Evolutionary conservation across 2,113 vertebrate genomes (phyloP).

Genomic region (Stercorarius parasiticus): DNA sequence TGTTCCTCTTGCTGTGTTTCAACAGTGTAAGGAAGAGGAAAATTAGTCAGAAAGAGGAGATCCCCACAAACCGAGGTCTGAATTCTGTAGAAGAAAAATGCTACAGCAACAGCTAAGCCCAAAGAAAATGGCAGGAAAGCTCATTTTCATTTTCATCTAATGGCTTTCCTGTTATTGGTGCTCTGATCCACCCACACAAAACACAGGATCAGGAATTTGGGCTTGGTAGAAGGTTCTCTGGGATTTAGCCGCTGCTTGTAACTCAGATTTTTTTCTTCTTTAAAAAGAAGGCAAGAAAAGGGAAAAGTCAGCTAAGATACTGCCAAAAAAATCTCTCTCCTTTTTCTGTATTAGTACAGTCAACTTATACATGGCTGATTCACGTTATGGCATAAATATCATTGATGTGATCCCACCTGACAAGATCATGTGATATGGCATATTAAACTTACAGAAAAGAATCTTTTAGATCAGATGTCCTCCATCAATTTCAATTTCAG

Average conservation of each 20-base stretch:
- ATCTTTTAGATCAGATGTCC: slow-evolving; percentile 55
- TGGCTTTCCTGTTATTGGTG: background rate
- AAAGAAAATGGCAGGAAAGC: background rate
- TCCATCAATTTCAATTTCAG: slow-evolving; percentile 47
- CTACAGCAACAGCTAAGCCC: background rate
- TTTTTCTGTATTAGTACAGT: background rate
- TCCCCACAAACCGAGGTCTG: background rate
- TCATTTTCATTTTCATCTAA: background rate
- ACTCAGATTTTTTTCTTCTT: background rate
- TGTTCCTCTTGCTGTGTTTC: background rate
- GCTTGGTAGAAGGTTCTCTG: background rate
- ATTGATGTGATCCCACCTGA: slow-evolving; percentile 57
- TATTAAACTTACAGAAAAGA: slow-evolving; percentile 56
- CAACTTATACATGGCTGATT: background rate
- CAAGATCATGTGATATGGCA: slow-evolving; percentile 46
- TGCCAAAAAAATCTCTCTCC: background rate
- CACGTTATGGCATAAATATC: background rate
- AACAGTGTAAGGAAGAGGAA: background rate
- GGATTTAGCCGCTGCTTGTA: background rate
- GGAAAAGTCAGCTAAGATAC: background rate
- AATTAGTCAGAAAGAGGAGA: background rate
- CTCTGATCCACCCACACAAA: slow-evolving; percentile 28
- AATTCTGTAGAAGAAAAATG: background rate
- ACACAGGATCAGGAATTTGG: background rate
- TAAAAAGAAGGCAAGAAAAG: background rate